These are phyloP conservation scores for Heliconius cydno DNA, from an alignment of 2,888 invertebrate genomes.

Conservation along the genomic window DNA sequence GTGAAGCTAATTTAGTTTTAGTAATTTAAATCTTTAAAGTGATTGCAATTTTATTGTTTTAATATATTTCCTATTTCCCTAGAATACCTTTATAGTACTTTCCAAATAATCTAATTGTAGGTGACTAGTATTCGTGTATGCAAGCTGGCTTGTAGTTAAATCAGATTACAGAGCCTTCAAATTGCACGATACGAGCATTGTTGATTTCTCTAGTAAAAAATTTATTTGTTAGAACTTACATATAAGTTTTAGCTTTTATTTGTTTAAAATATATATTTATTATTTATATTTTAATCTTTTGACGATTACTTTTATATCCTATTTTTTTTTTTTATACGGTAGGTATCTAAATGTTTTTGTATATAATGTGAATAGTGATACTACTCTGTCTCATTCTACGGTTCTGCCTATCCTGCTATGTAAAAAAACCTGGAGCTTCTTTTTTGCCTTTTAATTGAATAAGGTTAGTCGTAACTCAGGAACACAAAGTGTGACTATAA, in stretches of 20 bases:
- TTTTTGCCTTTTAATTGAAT: too few relatives aligned
- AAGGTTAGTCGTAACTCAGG: too few relatives aligned
- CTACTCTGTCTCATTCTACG: too few relatives aligned
- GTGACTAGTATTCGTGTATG: not conserved
- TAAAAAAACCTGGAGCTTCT: too few relatives aligned
- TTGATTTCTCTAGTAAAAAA: not conserved
- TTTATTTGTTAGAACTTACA: not conserved
- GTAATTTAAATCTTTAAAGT: too few relatives aligned
- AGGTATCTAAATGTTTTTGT: too few relatives aligned
- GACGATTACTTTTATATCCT: too few relatives aligned
- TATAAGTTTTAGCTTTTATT: not conserved
- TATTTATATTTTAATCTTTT: too few relatives aligned
- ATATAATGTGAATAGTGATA: too few relatives aligned
- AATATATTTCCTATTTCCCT: not conserved
- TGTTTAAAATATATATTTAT: not conserved
- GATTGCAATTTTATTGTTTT: not conserved
- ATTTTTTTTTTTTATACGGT: too few relatives aligned
- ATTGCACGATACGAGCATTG: conserved; percentile 6
- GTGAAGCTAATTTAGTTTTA: not conserved
- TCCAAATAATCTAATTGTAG: not conserved
- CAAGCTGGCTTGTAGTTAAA: not conserved
- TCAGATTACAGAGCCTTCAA: conserved; percentile 9
- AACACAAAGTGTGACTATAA: too few relatives aligned
- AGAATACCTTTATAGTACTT: not conserved
- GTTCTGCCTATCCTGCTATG: too few relatives aligned